phyloP scores from a whole-genome alignment of 2,888 invertebrate genomes.

The Eumerus sabulonum region DNA sequence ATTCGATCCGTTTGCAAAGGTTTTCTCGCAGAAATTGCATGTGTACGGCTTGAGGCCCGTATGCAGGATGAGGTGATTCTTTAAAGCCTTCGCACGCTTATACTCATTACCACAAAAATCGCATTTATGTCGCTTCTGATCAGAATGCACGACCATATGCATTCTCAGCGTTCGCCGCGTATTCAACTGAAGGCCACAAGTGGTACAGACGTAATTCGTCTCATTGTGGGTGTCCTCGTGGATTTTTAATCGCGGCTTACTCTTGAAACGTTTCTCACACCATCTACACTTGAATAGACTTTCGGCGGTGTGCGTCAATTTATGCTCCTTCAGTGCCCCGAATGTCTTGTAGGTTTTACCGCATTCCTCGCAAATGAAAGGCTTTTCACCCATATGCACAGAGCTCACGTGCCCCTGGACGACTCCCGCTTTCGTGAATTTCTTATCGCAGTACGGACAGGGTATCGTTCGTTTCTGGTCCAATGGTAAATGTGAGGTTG shows the following conservation, averaged over 20 bases:
- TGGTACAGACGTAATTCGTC: conserved; percentile 75
- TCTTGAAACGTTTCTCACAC: conserved; percentile 77
- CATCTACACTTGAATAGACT: conserved; percentile 79
- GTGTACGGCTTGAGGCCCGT: conserved; percentile 77
- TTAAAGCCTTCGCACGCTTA: conserved; percentile 77
- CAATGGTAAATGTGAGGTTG: conserved; percentile 70
- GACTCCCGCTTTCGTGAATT: conserved; percentile 73
- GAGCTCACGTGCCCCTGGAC: conserved; percentile 74
- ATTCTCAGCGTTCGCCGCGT: conserved; percentile 75
- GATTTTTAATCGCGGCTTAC: conserved; percentile 73
- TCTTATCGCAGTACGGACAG: conserved; percentile 75
- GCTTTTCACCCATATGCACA: conserved; percentile 76
- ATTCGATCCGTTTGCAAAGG: conserved; percentile 78
- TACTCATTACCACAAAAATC: conserved; percentile 77
- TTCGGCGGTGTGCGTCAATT: conserved; percentile 79
- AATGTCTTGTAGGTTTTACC: conserved; percentile 79
- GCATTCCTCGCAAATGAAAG: conserved; percentile 80
- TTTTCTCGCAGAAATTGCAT: conserved; percentile 77
- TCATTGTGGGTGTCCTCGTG: conserved; percentile 77
- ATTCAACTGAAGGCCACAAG: conserved; percentile 75
- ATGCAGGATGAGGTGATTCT: conserved; percentile 78
- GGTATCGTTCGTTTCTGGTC: conserved; percentile 70
- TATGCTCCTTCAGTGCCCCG: conserved; percentile 80
- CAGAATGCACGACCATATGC: conserved; percentile 76
- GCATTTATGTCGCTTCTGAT: conserved; percentile 77